phyloP scores from a whole-genome alignment of 2,797 vertebrate species.

The Anniella stebbinsi region DNA sequence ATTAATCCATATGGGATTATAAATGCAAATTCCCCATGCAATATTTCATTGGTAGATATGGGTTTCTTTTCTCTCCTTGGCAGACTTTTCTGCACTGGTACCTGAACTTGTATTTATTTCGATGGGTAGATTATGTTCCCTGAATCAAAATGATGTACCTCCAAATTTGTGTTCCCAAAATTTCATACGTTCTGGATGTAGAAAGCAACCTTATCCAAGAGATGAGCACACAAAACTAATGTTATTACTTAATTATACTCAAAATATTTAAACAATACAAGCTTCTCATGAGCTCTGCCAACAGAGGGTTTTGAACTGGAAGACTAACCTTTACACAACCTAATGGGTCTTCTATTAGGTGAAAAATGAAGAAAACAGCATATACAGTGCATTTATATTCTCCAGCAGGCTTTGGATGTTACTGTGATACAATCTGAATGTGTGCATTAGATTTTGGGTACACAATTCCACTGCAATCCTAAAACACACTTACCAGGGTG shows the following conservation, averaged over 20 bases:
- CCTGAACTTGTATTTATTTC: neutral
- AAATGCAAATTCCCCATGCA: too few relatives aligned
- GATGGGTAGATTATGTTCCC: neutral
- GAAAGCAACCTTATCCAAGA: neutral
- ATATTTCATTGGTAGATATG: neutral
- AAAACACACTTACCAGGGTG: neutral
- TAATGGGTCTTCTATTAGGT: neutral
- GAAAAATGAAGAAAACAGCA: neutral
- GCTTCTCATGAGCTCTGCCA: neutral
- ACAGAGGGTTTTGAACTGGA: neutral
- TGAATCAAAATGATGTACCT: neutral
- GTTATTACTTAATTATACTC: neutral
- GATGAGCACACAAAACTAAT: too few relatives aligned
- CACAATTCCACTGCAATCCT: neutral
- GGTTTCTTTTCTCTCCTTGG: neutral
- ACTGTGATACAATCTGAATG: neutral
- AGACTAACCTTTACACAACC: neutral
- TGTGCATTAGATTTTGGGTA: neutral
- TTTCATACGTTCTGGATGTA: conserved; percentile 34
- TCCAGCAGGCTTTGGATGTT: neutral
- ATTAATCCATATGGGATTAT: neutral
- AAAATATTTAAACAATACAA: neutral
- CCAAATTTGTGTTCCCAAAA: conserved; percentile 50
- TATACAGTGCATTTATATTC: conserved; percentile 3
- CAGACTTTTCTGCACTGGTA: neutral